Base-by-base conservation (phyloP, 1,140 invertebrate genomes). In the Trichonephila inaurata region DNA sequence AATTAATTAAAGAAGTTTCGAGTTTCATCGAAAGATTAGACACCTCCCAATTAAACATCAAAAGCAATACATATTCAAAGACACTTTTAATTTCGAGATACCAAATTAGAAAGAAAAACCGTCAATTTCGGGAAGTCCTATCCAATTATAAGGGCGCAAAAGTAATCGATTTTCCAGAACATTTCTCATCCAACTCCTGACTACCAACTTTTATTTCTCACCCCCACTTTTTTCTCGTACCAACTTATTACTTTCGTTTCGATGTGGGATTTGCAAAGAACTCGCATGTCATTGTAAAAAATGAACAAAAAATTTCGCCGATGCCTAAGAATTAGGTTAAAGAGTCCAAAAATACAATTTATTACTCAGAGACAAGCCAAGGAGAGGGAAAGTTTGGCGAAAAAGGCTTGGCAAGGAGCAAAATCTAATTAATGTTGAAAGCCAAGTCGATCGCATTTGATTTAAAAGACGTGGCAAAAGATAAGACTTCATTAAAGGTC, bases 341-440 rank as follows among this genome's bases (percentile, higher is more conserved):
- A 24, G 64, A 61, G 33, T 51, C 8, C 24, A 51, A 66, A 87
- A 89, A 51, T 51, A 21, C 44, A 64, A 89, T 89, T 89, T 89
- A 69, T 77, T 77, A 77, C 72, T 19, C 28, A 33, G 72, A 77
- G 72, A 77, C 72, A 77, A 77, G 72, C 33, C 33, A 77, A 77
- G 72, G 72, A 77, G 72, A 4, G 21, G n/a, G 66, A 66, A 69
- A n/a, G 66, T 3, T 82, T 82, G 33, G n/a, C 5, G 77, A 14
- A 85, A 51, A 51, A 51, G 51, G 51, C 51, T 51, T 61, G 33
- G 64, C 64, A 33, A 21, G 33, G 40, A 69, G 33, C 40, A 69
- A 72, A 89, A 58, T 51, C 66, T 90, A 90, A 90, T 90, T 90
- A 90, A 90, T 90, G 89, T 90, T 81, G 51, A 81, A 28, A n/a